These are phyloP conservation scores for Pteropus rufus DNA, from an alignment of 2,797 vertebrate genomes.

Conservation along the genomic window DNA sequence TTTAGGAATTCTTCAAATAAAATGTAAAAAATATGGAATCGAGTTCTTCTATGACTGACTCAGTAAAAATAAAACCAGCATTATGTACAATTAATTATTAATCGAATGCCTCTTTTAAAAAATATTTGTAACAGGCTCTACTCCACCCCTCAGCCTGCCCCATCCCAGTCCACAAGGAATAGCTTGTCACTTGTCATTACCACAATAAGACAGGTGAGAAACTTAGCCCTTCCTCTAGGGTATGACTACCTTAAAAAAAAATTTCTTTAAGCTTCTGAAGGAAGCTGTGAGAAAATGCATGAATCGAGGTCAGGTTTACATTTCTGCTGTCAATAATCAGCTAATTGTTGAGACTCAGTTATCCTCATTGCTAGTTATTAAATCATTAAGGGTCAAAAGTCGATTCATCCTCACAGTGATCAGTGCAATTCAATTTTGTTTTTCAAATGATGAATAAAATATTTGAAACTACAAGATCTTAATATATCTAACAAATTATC, in stretches of 20 bases:
- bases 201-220: neutral
- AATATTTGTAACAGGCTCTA: neutral
- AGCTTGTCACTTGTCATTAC: neutral
- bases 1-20: neutral
- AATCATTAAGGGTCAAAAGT: conserved; percentile 20
- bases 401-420: neutral
- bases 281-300: neutral
- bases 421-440: conserved; percentile 15
- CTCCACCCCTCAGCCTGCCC: neutral
- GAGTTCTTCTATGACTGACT: neutral
- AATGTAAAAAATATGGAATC: neutral
- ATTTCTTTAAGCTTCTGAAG: neutral
- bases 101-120: neutral
- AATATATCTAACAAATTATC: neutral
- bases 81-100: neutral
- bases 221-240: neutral
- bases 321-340: conserved; percentile 7
- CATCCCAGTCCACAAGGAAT: neutral
- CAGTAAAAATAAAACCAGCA: neutral
- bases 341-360: neutral
- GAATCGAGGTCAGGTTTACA: neutral
- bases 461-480: neutral
- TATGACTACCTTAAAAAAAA: neutral
- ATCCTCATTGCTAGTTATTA: conserved; percentile 9
- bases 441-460: conserved; percentile 34